phyloP scores from a whole-genome alignment of 1,140 invertebrate species.

The Pseudobourletiella spinata region DNA sequence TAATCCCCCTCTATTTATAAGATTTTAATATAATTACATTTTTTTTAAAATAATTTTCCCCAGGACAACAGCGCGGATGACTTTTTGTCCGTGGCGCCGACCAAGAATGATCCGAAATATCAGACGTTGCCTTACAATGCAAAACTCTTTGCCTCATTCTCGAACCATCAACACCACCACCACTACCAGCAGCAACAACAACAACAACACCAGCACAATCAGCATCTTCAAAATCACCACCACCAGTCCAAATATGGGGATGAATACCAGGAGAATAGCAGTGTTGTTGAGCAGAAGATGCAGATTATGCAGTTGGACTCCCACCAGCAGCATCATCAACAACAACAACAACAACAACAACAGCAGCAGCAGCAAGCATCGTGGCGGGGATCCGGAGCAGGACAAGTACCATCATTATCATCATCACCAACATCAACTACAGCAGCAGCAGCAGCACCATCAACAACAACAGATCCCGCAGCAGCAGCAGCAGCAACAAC shows the following conservation, averaged over 20 bases:
- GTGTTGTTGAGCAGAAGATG: too few relatives aligned
- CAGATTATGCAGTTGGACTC: slow-evolving; percentile 64
- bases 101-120: slow-evolving; percentile 85
- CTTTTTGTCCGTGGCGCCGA: slow-evolving; percentile 44
- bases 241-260: too few relatives aligned
- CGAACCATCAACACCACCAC: slow-evolving; percentile 25
- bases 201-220: slow-evolving; percentile 30
- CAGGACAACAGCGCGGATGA: slow-evolving; percentile 25
- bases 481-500: slow-evolving; percentile 21
- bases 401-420: slow-evolving; percentile 22
- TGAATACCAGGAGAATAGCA: too few relatives aligned
- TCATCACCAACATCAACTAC: too few relatives aligned
- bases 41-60: background rate
- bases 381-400: too few relatives aligned
- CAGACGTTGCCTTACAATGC: slow-evolving; percentile 85
- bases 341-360: slow-evolving; percentile 24
- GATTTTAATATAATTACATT: background rate
- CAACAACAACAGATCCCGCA: slow-evolving; percentile 7
- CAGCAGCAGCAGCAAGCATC: slow-evolving; percentile 21
- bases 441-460: slow-evolving; percentile 29
- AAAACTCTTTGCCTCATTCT: slow-evolving; percentile 51
- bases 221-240: slow-evolving; percentile 19
- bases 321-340: slow-evolving; percentile 19
- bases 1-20: too few relatives aligned
- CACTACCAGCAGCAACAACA: slow-evolving; percentile 49